These are phyloP conservation scores for Cyclargus thomasi DNA, from an alignment of 1,140 invertebrate species.

Conservation along the genomic window DNA sequence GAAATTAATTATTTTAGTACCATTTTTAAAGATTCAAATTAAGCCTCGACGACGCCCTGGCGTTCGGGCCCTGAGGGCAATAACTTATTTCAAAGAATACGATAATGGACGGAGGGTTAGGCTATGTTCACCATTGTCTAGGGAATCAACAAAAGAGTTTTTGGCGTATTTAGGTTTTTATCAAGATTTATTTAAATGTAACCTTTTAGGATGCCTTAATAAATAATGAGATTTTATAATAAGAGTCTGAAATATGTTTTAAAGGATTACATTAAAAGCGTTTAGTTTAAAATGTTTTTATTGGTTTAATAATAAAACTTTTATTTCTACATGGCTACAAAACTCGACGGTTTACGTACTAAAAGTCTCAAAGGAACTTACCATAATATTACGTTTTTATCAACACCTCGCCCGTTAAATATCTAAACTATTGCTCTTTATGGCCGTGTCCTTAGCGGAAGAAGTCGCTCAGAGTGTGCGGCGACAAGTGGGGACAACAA, in stretches of 20 bases:
- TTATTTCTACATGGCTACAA: too few relatives aligned
- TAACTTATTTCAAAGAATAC: conserved; percentile 16
- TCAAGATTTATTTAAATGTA: not conserved
- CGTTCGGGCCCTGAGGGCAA: conserved; percentile 14
- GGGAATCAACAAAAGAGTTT: not conserved
- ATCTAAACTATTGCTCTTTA: not conserved
- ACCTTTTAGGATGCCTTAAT: not conserved
- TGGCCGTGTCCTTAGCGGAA: not conserved
- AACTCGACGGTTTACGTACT: not conserved
- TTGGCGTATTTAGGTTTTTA: not conserved
- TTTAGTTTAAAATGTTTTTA: not conserved
- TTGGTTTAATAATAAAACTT: not conserved
- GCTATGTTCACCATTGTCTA: not conserved
- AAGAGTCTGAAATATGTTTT: not conserved
- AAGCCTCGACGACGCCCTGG: conserved; percentile 19
- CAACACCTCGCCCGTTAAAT: not conserved
- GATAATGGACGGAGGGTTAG: conserved; percentile 2
- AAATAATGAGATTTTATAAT: not conserved
- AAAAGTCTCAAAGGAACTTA: not conserved
- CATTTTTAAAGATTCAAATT: conserved; percentile 26
- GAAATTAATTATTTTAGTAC: conserved; percentile 28
- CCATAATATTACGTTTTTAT: not conserved
- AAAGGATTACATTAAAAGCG: too few relatives aligned
- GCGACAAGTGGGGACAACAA: not conserved
- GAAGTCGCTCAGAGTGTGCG: conserved; percentile 11